Evolutionary conservation across 2,113 vertebrate species (phyloP), one percentile per base, ranked within the genome.

Genomic region (Grus americana): DNA sequence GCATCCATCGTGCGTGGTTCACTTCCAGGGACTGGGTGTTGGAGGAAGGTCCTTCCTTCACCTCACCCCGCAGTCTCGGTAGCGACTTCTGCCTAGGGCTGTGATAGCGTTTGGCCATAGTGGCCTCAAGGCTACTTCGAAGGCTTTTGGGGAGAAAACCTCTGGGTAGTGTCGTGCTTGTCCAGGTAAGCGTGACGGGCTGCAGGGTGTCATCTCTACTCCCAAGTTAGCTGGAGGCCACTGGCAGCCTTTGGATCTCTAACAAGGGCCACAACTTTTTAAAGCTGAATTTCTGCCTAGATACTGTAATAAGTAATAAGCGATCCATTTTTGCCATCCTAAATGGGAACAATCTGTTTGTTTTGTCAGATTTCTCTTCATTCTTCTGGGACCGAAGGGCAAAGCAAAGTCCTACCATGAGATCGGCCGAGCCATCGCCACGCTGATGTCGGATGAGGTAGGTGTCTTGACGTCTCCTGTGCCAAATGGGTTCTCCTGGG

Each of bases 391-490:
- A 96, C 99, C 99, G 30, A 99, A 99, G 98, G 99, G 99, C 81
- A 99, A 99, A 98, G 99, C 98, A 19, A 99, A 99, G 97, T 99
- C 99, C 6, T 99, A 99, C 84, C 99, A 99, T 66, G 99, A 99
- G 98, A 99, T 99, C 9, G 99, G 99, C 89, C 97, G 99, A 98
- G 98, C 99, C 73, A 99, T 99, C 6, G 99, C 99, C 52, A 99
- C 99, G 1, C 98, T 99, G 97, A 99, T 99, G 99, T 99, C 99
- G 0, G 99, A 99, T 44, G 99, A 99, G 99, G 99, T 99, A 82
- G 68, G 98, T 54, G 59, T n/a, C 29, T 3, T 49, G 54, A 14
- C 30, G 19, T 75, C 27, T 46, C 21, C 62, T 14, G 0, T 5
- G 32, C 55, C 40, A 78, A 73, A 47, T 5, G 32, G 5, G 9